Percentiles rank a stretch among this genome's conserved stretches.
phyloP scores from a whole-genome alignment of 2,113 vertebrate genomes.

The Shinisaurus crocodilurus region DNA sequence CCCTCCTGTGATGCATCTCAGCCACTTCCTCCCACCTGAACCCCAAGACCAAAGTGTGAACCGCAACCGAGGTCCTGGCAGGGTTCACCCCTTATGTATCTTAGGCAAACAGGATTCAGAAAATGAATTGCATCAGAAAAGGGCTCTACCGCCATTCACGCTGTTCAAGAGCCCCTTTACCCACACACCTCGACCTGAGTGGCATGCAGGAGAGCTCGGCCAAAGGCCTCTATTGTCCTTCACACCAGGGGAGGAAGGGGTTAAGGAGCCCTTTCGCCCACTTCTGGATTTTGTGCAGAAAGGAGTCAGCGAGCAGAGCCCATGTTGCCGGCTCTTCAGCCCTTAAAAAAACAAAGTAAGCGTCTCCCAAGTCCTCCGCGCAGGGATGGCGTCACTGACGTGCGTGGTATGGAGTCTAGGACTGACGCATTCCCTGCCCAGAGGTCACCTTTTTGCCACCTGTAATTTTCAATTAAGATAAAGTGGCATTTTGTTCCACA shows the following conservation, averaged over 20 bases:
- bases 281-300: background rate
- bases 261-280: background rate
- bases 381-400: too few species aligned
- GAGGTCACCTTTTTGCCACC: background rate
- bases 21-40: too few species aligned
- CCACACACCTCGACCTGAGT: background rate
- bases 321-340: background rate
- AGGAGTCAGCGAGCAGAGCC: background rate
- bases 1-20: background rate
- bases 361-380: too few species aligned
- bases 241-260: background rate
- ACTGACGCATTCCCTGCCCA: background rate
- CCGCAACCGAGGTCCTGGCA: background rate
- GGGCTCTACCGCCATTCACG: too few species aligned
- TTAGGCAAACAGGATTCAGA: background rate
- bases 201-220: background rate
- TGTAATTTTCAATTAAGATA: constrained; percentile 13
- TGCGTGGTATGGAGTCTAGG: background rate
- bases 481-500: constrained; percentile 2
- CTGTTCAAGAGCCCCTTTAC: background rate
- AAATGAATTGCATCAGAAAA: background rate
- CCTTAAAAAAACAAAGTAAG: background rate
- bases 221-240: background rate
- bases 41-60: too few species aligned
- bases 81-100: background rate